Evolutionary conservation across 2,888 invertebrate species (phyloP), one percentile per base, ranked within the genome.

Genomic region (Agonum fuliginosum): DNA sequence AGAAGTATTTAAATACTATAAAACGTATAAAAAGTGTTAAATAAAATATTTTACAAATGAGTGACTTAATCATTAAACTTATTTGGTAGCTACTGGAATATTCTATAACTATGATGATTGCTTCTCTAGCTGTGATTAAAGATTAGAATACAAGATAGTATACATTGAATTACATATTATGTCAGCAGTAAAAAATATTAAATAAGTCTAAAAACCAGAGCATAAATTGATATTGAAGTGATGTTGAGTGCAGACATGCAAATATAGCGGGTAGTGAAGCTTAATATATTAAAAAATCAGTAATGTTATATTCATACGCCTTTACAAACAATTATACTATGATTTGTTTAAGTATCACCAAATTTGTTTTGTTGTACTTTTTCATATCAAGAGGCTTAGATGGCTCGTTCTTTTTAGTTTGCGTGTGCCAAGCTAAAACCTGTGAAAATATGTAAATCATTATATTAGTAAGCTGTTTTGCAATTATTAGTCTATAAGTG

Each of bases 381-480:
- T 87, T 87, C 85, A 86, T 85, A 83, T 92, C 90, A 74, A 92
- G 82, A 48, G 88, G 83, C 79, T 87, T 87, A 73, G 91, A 91
- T 20, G 90, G 89, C 80, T 89, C 89, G 85, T 92, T 93, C 83
- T 91, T 91, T 84, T 92, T 92, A 1, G 92, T 91, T 86, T 93
- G 93, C 62, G 93, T 93, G 83, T 93, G 93, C 93, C 93, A 93
- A 34, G 92, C 93, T 79, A 92, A 87, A 81, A 93, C 89, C 91
- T 92, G 82, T 85, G 48, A 79, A 67, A 67, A 62, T 67, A 69
- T 17, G 43, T 24, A 30, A 30, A 46, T 6, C 12, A 46, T 46
- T 17, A 17, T 12, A 48, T 54, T 54, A 54, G 54, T 19, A 12
- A 10, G 22, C 24, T 22, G 19, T 5, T 19, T 5, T 10, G 3